These are phyloP conservation scores for Candidula unifasciata DNA, from an alignment of 2,888 invertebrate species.

Conservation along the genomic window DNA sequence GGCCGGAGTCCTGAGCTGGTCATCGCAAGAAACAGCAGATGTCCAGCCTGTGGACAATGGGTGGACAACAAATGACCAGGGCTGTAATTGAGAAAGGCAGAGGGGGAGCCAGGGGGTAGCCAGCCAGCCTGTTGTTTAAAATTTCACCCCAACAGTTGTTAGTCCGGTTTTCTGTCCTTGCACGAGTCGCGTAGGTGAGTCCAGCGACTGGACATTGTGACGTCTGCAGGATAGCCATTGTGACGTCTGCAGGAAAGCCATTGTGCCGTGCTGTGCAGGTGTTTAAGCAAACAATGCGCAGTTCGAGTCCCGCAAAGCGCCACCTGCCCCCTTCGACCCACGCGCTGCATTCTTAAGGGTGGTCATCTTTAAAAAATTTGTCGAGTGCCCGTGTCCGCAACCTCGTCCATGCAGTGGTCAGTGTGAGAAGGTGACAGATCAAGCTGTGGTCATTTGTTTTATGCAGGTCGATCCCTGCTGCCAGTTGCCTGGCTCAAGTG, in stretches of 20 bases:
- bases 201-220: slow-evolving; percentile 42
- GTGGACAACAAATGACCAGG: not conserved
- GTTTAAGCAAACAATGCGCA: slow-evolving; percentile 39
- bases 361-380: not conserved
- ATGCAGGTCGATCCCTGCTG: not conserved
- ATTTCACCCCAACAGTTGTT: slow-evolving; percentile 20
- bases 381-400: not conserved
- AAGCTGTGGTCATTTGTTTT: slow-evolving; percentile 20
- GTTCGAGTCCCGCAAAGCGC: not conserved
- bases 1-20: not conserved
- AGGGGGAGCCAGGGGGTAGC: not conserved
- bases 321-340: not conserved
- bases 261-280: slow-evolving; percentile 26
- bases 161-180: slow-evolving; percentile 11
- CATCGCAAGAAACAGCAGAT: slow-evolving; percentile 40
- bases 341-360: slow-evolving; percentile 15
- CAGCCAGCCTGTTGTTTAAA: slow-evolving; percentile 30
- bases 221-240: slow-evolving; percentile 42
- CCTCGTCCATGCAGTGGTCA: not conserved
- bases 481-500: not conserved
- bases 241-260: slow-evolving; percentile 2
- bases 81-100: not conserved
- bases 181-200: slow-evolving; percentile 20
- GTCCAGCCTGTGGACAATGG: slow-evolving; percentile 37
- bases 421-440: not conserved